Percentiles rank a stretch among this genome's conserved stretches.
Conservation (phyloP, 2,888 invertebrate genomes). For the Amphipyra berbera region DNA sequence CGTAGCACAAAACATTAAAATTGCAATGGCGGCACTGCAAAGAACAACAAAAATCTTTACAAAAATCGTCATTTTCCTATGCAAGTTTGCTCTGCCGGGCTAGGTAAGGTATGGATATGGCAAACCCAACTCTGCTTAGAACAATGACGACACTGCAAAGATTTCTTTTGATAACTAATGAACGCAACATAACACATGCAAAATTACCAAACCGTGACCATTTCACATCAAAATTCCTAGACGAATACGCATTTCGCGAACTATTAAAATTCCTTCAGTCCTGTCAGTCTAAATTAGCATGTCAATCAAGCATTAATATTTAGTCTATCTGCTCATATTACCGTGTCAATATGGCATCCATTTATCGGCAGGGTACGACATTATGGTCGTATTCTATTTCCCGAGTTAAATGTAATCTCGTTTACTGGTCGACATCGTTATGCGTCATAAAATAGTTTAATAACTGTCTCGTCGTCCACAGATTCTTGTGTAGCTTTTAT, state of each 20-base stretch:
- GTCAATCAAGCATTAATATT: slow-evolving; percentile 38
- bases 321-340: slow-evolving; percentile 34
- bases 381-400: slow-evolving; percentile 43
- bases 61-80: too few relatives aligned
- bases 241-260: slow-evolving; percentile 6
- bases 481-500: not conserved
- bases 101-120: too few relatives aligned
- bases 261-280: slow-evolving; percentile 17
- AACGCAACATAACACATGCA: slow-evolving; percentile 2
- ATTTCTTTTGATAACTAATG: too few relatives aligned
- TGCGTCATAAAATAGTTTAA: slow-evolving; percentile 38
- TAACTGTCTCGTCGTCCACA: slow-evolving; percentile 12
- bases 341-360: slow-evolving; percentile 24
- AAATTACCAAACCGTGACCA: slow-evolving; percentile 11
- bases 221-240: slow-evolving; percentile 5
- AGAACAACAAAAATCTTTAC: too few relatives aligned
- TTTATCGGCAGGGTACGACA: not conserved
- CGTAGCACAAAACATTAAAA: too few relatives aligned
- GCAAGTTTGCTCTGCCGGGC: too few relatives aligned
- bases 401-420: slow-evolving; percentile 22
- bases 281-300: slow-evolving; percentile 23
- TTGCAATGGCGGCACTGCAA: too few relatives aligned
- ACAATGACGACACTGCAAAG: too few relatives aligned
- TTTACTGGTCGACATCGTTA: slow-evolving; percentile 26
- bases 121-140: too few relatives aligned